Conservation (phyloP, 2,113 vertebrate genomes). For the Triplophysa tibetana region DNA sequence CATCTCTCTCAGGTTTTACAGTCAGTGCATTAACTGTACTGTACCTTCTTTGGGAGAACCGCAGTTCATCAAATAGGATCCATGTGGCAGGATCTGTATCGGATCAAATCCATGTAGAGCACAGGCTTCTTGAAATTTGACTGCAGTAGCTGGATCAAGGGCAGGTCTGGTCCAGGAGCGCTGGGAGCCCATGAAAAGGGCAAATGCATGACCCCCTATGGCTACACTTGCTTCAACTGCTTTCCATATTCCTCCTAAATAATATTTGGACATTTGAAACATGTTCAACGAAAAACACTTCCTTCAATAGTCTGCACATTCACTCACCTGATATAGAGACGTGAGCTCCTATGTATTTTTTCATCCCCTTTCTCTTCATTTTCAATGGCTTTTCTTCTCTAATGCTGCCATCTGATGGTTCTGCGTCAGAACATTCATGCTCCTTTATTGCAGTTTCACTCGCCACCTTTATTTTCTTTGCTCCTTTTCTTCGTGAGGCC, state of each 20-base stretch:
- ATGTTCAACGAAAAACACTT: not conserved
- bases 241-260: constrained; percentile 78
- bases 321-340: constrained; percentile 71
- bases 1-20: not conserved
- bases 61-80: constrained; percentile 81
- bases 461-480: constrained; percentile 56
- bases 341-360: constrained; percentile 75
- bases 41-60: constrained; percentile 77
- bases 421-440: constrained; percentile 15
- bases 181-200: constrained; percentile 77
- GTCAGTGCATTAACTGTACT: not conserved
- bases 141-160: constrained; percentile 66
- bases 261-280: not conserved
- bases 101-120: constrained; percentile 62
- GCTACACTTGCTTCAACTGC: constrained; percentile 68
- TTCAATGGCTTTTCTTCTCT: constrained; percentile 23
- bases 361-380: constrained; percentile 44
- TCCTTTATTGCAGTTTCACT: constrained; percentile 22
- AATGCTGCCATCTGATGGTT: constrained; percentile 26
- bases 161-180: constrained; percentile 73
- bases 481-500: constrained; percentile 60
- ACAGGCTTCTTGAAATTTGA: constrained; percentile 68
- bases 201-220: constrained; percentile 72
- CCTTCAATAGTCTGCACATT: not conserved
- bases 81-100: constrained; percentile 74